Percentiles rank a stretch among this genome's conserved stretches.
phyloP scores from a whole-genome alignment of 2,888 invertebrate genomes.

The Megamerina dolium region DNA sequence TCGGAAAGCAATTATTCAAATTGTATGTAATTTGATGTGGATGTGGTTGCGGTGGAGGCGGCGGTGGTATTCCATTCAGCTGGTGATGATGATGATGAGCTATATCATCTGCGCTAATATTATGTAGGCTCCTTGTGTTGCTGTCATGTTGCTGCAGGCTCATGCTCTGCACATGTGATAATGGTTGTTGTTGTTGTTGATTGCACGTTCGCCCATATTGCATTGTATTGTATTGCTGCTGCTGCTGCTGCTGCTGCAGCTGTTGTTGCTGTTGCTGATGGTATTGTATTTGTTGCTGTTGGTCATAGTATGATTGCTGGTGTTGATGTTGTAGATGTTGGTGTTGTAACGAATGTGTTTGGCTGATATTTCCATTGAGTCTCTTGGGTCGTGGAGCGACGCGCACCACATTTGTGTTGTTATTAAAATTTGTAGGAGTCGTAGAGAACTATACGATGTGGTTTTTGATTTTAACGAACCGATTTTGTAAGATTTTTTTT shows the following conservation, averaged over 20 bases:
- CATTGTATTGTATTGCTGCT: conserved; percentile 48
- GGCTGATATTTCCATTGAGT: conserved; percentile 46
- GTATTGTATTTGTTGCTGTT: conserved; percentile 40
- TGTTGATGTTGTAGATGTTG: conserved; percentile 44
- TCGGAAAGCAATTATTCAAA: conserved; percentile 46
- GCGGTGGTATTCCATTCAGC: conserved; percentile 10
- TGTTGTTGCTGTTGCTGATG: conserved; percentile 34
- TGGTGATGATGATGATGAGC: conserved; percentile 6
- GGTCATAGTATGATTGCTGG: conserved; percentile 42
- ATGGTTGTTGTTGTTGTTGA: conserved; percentile 10
- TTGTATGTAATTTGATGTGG: conserved; percentile 40
- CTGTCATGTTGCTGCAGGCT: conserved; percentile 21
- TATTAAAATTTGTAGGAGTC: conserved; percentile 55
- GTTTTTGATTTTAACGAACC: conserved; percentile 3
- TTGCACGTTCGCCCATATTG: conserved; percentile 30
- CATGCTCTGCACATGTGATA: conserved; percentile 7
- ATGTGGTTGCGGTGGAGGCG: conserved; percentile 10
- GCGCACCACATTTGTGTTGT: conserved; percentile 57
- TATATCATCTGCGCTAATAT: background rate
- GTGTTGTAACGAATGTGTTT: conserved; percentile 41
- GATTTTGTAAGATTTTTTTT: background rate
- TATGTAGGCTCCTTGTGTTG: conserved; percentile 1
- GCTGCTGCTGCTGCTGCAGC: conserved; percentile 46
- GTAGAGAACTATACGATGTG: conserved; percentile 41
- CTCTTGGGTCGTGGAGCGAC: conserved; percentile 49